Evolutionary conservation across 1,140 invertebrate genomes (phyloP).

Genomic region (Ruditapes philippinarum): DNA sequence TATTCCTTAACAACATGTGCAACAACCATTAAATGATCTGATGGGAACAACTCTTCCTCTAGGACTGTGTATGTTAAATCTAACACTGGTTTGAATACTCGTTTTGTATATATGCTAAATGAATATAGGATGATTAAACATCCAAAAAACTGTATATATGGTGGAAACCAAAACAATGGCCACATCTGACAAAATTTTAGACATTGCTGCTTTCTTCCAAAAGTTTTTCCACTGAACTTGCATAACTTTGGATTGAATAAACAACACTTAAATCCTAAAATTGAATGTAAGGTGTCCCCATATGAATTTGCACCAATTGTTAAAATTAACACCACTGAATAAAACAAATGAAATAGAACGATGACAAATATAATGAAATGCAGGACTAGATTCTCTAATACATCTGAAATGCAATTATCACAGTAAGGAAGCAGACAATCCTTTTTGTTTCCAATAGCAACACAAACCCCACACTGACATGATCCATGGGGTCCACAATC

Average conservation of each 20-base stretch:
- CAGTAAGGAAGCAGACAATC: conserved; percentile 78
- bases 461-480: conserved; percentile 81
- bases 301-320: conserved; percentile 68
- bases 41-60: conserved; percentile 80
- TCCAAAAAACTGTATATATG: conserved; percentile 71
- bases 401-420: conserved; percentile 70
- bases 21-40: conserved; percentile 80
- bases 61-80: conserved; percentile 70
- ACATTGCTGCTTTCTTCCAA: conserved; percentile 42
- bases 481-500: conserved; percentile 82
- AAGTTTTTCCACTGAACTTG: conserved; percentile 19
- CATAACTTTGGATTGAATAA: conserved; percentile 75
- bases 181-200: conserved; percentile 62
- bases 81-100: conserved; percentile 64
- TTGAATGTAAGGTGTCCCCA: conserved; percentile 64
- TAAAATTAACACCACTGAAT: conserved; percentile 71
- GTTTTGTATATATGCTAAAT: conserved; percentile 15
- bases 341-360: conserved; percentile 71
- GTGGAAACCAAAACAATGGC: conserved; percentile 73
- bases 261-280: conserved; percentile 78
- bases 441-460: conserved; percentile 71
- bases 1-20: conserved; percentile 52
- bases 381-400: conserved; percentile 58
- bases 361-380: conserved; percentile 61
- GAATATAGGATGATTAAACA: conserved; percentile 52